These are phyloP conservation scores for Coreius guichenoti DNA, from an alignment of 2,797 vertebrate species.

Conservation along the genomic window DNA sequence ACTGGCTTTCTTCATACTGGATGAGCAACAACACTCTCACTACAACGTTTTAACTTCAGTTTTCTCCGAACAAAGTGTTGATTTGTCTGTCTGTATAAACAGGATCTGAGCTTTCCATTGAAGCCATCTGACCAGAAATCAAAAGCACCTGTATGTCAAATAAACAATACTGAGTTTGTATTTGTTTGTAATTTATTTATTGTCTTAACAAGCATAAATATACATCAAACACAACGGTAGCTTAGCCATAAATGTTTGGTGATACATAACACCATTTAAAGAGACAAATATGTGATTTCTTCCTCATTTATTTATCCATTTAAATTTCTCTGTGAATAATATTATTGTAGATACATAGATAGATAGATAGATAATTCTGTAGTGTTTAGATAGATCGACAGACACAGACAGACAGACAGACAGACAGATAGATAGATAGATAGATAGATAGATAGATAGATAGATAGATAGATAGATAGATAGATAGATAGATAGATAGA, in stretches of 20 bases:
- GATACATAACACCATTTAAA: background rate
- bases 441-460: background rate
- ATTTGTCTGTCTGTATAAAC: constrained; percentile 74
- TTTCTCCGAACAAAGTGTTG: constrained; percentile 65
- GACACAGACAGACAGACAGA: background rate
- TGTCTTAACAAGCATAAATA: constrained; percentile 16
- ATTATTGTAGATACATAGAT: background rate
- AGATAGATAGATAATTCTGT: background rate
- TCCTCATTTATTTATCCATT: background rate
- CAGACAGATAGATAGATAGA: background rate
- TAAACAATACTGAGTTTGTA: constrained; percentile 85
- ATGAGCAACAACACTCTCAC: constrained; percentile 58
- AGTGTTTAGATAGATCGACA: too few species aligned
- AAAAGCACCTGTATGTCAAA: constrained; percentile 82
- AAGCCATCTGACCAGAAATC: constrained; percentile 77
- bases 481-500: background rate
- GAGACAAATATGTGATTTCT: background rate
- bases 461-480: background rate
- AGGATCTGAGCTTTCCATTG: constrained; percentile 74
- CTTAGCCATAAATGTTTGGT: background rate
- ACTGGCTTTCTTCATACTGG: constrained; percentile 55
- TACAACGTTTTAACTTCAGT: constrained; percentile 65
- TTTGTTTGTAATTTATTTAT: constrained; percentile 57
- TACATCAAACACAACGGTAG: constrained; percentile 9
- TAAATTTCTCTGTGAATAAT: background rate